Conservation (phyloP, 2,113 vertebrate genomes). For the Tragelaphus buxtoni region DNA sequence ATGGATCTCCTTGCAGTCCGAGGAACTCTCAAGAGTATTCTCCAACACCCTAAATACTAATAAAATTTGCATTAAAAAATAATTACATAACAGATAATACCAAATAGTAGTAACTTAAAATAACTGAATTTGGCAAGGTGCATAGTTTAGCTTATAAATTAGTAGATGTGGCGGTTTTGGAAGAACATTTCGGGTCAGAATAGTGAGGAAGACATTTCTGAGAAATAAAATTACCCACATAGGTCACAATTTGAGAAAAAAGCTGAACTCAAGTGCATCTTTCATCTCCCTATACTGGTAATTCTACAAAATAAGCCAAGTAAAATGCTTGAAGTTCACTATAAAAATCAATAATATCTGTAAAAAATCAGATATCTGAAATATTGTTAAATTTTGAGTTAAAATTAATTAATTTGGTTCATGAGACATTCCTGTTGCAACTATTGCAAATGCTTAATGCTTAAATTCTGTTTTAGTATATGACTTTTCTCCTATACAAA, state of each 20-base stretch:
- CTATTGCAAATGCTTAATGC: background rate
- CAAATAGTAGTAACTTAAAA: background rate
- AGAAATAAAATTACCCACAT: background rate
- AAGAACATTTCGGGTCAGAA: background rate
- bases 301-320: background rate
- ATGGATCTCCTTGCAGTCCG: no score
- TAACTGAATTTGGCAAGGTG: background rate
- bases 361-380: background rate
- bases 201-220: background rate
- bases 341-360: background rate
- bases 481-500: background rate
- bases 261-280: background rate
- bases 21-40: no score
- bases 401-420: background rate
- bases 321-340: background rate
- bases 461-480: background rate
- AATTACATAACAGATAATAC: background rate
- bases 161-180: background rate
- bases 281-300: background rate
- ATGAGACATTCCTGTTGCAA: background rate
- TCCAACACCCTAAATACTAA: background rate
- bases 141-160: background rate
- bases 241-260: background rate
- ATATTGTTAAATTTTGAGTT: background rate
- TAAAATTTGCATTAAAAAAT: background rate